phyloP scores from a whole-genome alignment of 2,113 vertebrate species.

The Tragelaphus scriptus region DNA sequence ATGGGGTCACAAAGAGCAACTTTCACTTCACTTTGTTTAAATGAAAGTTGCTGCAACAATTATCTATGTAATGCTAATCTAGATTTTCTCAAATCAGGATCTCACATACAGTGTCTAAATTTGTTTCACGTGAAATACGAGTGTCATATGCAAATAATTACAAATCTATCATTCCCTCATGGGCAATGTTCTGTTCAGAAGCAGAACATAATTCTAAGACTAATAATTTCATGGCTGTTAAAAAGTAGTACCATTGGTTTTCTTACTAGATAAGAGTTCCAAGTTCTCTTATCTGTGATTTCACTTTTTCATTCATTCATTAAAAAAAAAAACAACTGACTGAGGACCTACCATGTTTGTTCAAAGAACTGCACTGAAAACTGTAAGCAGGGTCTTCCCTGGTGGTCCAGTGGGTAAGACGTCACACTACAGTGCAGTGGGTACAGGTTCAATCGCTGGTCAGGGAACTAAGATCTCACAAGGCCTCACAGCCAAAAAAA shows the following conservation, averaged over 20 bases:
- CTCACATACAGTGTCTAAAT: background rate
- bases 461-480: background rate
- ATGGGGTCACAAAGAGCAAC: background rate
- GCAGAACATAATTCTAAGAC: slow-evolving; percentile 16
- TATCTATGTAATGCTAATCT: background rate
- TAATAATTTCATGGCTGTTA: slow-evolving; percentile 1
- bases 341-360: background rate
- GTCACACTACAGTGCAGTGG: background rate
- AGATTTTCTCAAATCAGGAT: slow-evolving; percentile 22
- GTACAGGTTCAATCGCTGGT: background rate
- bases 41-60: background rate
- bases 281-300: background rate
- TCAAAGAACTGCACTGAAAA: background rate
- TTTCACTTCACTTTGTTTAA: background rate
- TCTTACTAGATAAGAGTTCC: background rate
- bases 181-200: slow-evolving; percentile 14
- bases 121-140: slow-evolving; percentile 34
- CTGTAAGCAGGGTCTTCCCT: background rate
- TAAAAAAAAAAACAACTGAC: background rate
- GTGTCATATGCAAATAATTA: slow-evolving; percentile 29
- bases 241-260: background rate
- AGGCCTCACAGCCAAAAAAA: background rate
- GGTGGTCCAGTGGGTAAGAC: background rate
- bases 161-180: slow-evolving; percentile 20
- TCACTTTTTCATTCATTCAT: background rate